phyloP scores from a whole-genome alignment of 1,140 invertebrate genomes.

The Lepidurus arcticus region DNA sequence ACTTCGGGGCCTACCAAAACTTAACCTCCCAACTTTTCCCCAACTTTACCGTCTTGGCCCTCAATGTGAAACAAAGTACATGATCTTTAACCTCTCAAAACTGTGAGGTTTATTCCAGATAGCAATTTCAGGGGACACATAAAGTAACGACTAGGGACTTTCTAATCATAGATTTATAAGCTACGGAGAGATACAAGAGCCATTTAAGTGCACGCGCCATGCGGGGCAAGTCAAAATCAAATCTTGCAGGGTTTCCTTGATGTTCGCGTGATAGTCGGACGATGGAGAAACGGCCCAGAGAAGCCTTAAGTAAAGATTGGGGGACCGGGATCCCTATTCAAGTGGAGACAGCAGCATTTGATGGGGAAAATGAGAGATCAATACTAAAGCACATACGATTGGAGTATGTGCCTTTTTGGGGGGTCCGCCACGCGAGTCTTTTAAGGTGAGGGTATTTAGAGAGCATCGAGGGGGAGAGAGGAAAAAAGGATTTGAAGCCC shows the following conservation, averaged over 20 bases:
- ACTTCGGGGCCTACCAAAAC: too few relatives aligned
- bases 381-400: slow-evolving; percentile 3
- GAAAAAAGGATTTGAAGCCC: background rate
- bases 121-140: background rate
- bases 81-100: too few relatives aligned
- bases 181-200: background rate
- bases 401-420: background rate
- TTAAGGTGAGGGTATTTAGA: background rate
- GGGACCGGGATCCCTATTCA: slow-evolving; percentile 9
- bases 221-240: slow-evolving; percentile 8
- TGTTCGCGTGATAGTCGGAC: slow-evolving; percentile 20
- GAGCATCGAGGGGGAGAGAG: background rate
- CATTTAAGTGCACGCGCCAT: background rate
- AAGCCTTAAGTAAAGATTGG: slow-evolving; percentile 16
- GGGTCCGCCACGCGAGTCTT: background rate
- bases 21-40: too few relatives aligned
- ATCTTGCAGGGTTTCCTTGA: slow-evolving; percentile 15
- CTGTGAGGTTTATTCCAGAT: background rate
- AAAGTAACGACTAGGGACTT: background rate
- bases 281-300: background rate
- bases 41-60: too few relatives aligned
- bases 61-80: too few relatives aligned
- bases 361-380: slow-evolving; percentile 11
- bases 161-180: background rate
- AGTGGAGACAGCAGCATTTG: slow-evolving; percentile 1